These are phyloP conservation scores for Tortrix viridana DNA, from an alignment of 2,888 invertebrate genomes.

Conservation along the genomic window DNA sequence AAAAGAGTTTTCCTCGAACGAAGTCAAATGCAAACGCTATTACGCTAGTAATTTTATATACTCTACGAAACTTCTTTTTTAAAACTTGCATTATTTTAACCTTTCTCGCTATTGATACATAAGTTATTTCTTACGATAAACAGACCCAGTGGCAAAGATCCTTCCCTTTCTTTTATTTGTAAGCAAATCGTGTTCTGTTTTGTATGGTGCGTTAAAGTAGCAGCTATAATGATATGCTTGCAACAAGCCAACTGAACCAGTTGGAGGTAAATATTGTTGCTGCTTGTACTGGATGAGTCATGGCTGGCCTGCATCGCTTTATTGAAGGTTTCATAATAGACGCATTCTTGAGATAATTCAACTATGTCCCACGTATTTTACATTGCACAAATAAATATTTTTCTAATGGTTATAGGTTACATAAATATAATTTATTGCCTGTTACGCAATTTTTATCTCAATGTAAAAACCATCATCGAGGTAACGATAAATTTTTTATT, in stretches of 20 bases:
- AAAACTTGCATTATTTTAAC: too few relatives aligned
- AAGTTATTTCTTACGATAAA: too few relatives aligned
- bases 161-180: constrained; percentile 17
- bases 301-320: constrained; percentile 30
- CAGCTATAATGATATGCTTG: constrained; percentile 24
- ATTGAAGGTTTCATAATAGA: constrained; percentile 37
- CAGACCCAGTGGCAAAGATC: neutral
- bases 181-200: constrained; percentile 11
- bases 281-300: constrained; percentile 29
- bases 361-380: constrained; percentile 19
- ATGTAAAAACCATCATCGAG: neutral
- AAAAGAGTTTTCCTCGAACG: too few relatives aligned
- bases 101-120: too few relatives aligned
- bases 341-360: constrained; percentile 32
- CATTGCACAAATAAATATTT: constrained; percentile 26
- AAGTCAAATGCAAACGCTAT: too few relatives aligned
- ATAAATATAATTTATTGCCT: constrained; percentile 4
- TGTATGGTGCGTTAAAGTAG: constrained; percentile 5
- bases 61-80: too few relatives aligned
- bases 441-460: constrained; percentile 18
- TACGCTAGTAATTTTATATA: too few relatives aligned
- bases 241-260: constrained; percentile 25
- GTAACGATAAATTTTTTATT: too few relatives aligned
- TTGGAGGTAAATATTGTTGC: constrained; percentile 32
- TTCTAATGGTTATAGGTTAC: neutral